phyloP scores from a whole-genome alignment of 2,797 vertebrate genomes.

The Bovichtus variegatus region DNA sequence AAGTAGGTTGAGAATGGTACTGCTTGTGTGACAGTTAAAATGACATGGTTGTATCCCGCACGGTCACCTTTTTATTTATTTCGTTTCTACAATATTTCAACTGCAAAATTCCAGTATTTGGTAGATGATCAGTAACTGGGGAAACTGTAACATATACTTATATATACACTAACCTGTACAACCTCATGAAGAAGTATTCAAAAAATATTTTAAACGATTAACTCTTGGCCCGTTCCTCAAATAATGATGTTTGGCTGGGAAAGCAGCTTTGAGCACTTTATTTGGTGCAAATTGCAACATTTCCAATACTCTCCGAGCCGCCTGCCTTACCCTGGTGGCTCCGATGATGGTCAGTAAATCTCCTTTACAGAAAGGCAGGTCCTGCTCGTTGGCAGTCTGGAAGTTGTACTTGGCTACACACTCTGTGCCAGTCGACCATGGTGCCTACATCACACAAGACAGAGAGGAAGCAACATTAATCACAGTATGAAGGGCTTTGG shows the following conservation, averaged over 20 bases:
- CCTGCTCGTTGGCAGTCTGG: constrained; percentile 94
- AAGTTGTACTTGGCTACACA: constrained; percentile 99
- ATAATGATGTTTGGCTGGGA: not conserved
- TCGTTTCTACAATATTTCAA: not conserved
- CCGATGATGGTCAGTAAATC: constrained; percentile 96
- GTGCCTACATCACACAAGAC: constrained; percentile 72
- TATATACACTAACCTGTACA: not conserved
- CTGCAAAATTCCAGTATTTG: not conserved
- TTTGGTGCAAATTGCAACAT: not conserved
- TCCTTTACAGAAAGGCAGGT: constrained; percentile 98
- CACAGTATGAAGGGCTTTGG: not conserved
- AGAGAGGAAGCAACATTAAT: constrained; percentile 22
- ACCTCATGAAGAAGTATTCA: not conserved
- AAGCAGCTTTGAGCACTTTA: not conserved
- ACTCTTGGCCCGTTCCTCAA: not conserved
- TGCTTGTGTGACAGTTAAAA: not conserved
- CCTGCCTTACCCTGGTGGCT: constrained; percentile 96
- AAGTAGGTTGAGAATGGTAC: not conserved
- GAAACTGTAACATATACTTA: not conserved
- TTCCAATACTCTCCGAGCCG: too few species aligned
- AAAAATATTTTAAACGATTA: not conserved
- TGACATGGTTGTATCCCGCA: not conserved
- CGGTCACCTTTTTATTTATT: accelerated
- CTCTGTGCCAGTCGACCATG: constrained; percentile 94
- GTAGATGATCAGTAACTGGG: not conserved